Evolutionary conservation across 2,888 invertebrate species (phyloP), one percentile per base, ranked within the genome.

Genomic region (Drosophila diplacantha): DNA sequence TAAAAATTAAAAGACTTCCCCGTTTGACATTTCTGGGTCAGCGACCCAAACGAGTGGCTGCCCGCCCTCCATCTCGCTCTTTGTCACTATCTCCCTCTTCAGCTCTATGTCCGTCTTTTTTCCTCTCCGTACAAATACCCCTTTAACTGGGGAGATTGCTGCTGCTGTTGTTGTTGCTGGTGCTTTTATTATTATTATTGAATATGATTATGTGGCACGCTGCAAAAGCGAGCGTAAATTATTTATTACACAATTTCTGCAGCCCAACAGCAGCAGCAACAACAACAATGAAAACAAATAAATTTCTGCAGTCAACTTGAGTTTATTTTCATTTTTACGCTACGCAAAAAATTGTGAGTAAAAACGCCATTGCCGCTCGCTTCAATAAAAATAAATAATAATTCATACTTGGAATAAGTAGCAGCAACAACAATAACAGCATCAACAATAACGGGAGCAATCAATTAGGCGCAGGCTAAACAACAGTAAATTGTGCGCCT

Each of bases 21-120:
- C 83, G 73, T 85, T 61, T 86, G 86, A 86, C 85, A 85, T 86
- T 85, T 85, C 86, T 85, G 85, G 85, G 85, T 86, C 85, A 85
- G 85, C 85, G 85, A 85, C 85, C 85, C 86, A 85, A 85, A 81
- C 59, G 59, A 56, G 61, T 50, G n/a, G 61, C 50, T 18, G 59
- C 67, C 31, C 31, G 5, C 39, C 39, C 39, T 20, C 54, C 38
- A 4, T 39, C 49, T 73, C 64, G 53, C 63, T 73, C 46, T 37
- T 43, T 44, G 37, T 26, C 18, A 5, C 43, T 37, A 11, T 11
- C 43, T 41, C 24, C 11, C 16, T 26, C 39, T n/a, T 20, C 7
- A 3, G 38, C 8, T 18, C 31, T 5, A 12, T 7, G 14, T 18
- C 37, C 11, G 16, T 57, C 52, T 31, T 16, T 29, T n/a, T 31